Evolutionary conservation across 2,888 invertebrate genomes (phyloP), one percentile per base, ranked within the genome.

Genomic region (Ariolimax columbianus): DNA sequence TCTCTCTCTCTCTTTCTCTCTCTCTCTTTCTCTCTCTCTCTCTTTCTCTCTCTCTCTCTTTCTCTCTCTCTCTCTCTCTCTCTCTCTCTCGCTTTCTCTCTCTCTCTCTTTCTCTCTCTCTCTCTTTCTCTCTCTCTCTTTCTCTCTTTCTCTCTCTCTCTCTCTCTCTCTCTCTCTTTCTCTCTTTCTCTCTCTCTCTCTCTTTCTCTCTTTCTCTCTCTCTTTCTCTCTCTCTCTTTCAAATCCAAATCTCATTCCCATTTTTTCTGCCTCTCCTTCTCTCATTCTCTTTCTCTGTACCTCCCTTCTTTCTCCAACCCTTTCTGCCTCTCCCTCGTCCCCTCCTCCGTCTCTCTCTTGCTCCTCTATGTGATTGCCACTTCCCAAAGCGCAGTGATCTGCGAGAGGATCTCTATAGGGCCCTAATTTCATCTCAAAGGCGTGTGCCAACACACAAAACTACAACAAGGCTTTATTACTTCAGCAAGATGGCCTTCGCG

Each of bases 61-160:
- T 77, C 55, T 43, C 26, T 19, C 26, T 19, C 4, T 36, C 40
- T 63, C 9, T 19, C 36, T 79, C 36, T 79, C n/a, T 9, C n/a
- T n/a, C n/a, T n/a, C n/a, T n/a, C n/a, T n/a, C n/a, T n/a, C n/a
- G n/a, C n/a, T n/a, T n/a, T n/a, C 23, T 66, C 63, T 79, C 36
- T 36, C 63, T 66, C 66, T 79, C 63, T 36, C 38, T 38, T 51
- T 79, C 26, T 63, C 63, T 79, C 66, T 38, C 36, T 36, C 63
- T 79, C 40, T 66, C 38, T 63, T n/a, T 79, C 38, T 66, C n/a
- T 38, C 38, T 66, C 66, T 59, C 26, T 26, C 38, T 59, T 33
- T 78, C 30, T 40, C 26, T 38, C 59, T 66, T 30, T 36, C 38
- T 38, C 40, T 38, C 26, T 36, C 36, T 38, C 11, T 23, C 36